Evolutionary conservation across 2,888 invertebrate genomes (phyloP), one percentile per base, ranked within the genome.

Genomic region (Drosophila longiperda): DNA sequence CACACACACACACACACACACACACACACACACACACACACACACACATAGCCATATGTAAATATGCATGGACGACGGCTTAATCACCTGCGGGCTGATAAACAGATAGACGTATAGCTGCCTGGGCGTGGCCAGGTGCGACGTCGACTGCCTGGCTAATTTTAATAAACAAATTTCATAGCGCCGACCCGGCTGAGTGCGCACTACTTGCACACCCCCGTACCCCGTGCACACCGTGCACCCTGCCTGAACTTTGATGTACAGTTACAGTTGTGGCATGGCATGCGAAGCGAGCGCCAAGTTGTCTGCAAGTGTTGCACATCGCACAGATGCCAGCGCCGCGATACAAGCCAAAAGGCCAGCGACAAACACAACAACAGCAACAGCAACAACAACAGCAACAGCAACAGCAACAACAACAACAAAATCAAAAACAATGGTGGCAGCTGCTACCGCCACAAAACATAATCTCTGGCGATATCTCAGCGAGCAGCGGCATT

Each of bases 81-180:
- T 90, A 89, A 90, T 87, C 88, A 89, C 87, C 90, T 90, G 90
- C 90, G 90, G 87, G 85, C 91, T 85, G 77, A 87, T 79, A 80
- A 79, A 75, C 87, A 49, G 69, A 72, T 77, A 71, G 81, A 40
- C 78, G 72, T 23, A 8, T 8, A 29, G 60, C 20, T n/a, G 42
- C 12, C 26, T 36, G 54, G 90, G 86, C 76, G 83, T 88, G 90
- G 77, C 67, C 72, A 55, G 70, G 66, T 65, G 48, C 73, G 66
- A 63, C 69, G 66, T 61, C 71, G 73, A 76, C 76, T 62, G 70
- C 61, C 89, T 83, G 87, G 77, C 89, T 84, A 89, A 84, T 84
- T 84, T 84, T 88, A 85, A 90, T 88, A 87, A 88, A 85, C 84
- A 89, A 90, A 84, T 80, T 90, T 90, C 69, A 64, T 66, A 74